phyloP scores from a whole-genome alignment of 2,797 vertebrate species.

The Tolypeutes matacus region DNA sequence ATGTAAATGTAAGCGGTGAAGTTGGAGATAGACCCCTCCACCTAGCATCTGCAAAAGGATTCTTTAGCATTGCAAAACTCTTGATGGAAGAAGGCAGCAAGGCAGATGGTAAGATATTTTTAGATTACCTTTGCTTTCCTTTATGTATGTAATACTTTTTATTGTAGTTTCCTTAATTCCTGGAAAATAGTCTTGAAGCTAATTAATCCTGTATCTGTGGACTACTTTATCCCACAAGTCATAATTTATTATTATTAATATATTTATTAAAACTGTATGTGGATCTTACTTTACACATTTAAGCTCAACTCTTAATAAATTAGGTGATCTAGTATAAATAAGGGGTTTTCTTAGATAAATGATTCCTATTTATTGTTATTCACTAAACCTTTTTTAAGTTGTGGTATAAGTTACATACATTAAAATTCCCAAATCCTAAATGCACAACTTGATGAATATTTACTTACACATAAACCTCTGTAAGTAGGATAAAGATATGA shows the following conservation, averaged over 20 bases:
- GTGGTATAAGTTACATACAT: not conserved
- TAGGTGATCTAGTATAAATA: not conserved
- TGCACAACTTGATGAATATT: not conserved
- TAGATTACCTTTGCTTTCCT: constrained; percentile 1
- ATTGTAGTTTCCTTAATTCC: not conserved
- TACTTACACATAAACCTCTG: not conserved
- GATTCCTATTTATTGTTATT: not conserved
- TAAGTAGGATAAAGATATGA: not conserved
- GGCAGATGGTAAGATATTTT: constrained; percentile 91
- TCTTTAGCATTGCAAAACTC: constrained; percentile 92
- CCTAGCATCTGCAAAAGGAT: constrained; percentile 96
- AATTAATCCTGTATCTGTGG: not conserved
- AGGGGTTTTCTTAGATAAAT: not conserved
- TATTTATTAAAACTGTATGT: not conserved
- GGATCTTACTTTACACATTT: not conserved
- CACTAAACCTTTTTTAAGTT: not conserved
- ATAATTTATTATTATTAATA: constrained; percentile 13
- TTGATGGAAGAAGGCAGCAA: constrained; percentile 93
- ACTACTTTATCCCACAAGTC: not conserved
- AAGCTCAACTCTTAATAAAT: constrained; percentile 14
- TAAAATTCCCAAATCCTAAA: not conserved
- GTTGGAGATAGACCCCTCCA: constrained; percentile 96
- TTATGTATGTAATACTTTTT: not conserved
- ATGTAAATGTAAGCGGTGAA: constrained; percentile 95
- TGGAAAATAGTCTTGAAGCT: constrained; percentile 10